Percentiles rank a stretch among this genome's conserved stretches.
phyloP scores from a whole-genome alignment of 2,797 vertebrate genomes.

The Myotis myotis region DNA sequence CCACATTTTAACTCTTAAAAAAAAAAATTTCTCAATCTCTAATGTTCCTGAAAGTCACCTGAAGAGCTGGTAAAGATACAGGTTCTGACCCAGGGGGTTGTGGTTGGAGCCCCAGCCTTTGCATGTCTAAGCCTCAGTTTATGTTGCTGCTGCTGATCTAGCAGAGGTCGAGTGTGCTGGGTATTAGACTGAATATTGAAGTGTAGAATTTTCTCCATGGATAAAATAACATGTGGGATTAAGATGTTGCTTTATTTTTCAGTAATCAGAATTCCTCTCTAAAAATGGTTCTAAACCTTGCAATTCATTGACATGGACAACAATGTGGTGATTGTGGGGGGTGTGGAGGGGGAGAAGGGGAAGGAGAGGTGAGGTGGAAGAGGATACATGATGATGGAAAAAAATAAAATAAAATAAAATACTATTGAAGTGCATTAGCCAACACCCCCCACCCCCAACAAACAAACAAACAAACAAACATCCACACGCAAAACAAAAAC shows the following conservation, averaged over 20 bases:
- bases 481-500: too few species aligned
- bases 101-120: background rate
- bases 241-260: background rate
- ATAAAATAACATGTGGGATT: background rate
- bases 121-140: background rate
- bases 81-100: background rate
- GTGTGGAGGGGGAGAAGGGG: background rate
- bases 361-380: background rate
- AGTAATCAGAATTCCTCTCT: background rate
- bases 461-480: background rate
- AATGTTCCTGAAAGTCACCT: background rate
- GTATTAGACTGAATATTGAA: background rate
- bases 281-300: background rate
- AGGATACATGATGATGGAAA: background rate
- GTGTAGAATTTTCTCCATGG: background rate
- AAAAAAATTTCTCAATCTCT: slow-evolving; percentile 11
- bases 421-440: background rate
- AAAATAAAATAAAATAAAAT: background rate
- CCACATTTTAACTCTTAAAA: too few species aligned
- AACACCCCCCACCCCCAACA: too few species aligned
- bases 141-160: too few species aligned
- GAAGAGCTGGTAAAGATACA: background rate
- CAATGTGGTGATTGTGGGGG: background rate
- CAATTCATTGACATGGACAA: background rate
- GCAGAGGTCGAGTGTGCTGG: background rate